These are phyloP conservation scores for Andrena dorsata DNA, from an alignment of 2,888 invertebrate genomes.

Conservation along the genomic window DNA sequence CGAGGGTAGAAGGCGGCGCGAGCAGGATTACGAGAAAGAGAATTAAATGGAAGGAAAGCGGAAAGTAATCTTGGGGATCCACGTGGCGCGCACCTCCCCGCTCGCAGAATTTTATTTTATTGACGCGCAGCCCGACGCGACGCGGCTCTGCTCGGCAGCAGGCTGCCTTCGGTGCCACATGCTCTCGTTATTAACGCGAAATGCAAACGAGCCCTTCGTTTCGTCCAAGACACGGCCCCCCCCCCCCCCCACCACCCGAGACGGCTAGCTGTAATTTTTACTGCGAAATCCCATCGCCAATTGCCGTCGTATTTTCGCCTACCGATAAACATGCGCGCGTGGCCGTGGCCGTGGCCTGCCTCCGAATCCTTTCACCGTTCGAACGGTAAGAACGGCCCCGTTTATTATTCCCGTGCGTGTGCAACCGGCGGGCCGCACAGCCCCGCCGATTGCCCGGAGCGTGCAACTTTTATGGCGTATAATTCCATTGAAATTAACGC, in stretches of 20 bases:
- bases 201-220: slow-evolving; percentile 73
- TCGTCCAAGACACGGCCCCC: slow-evolving; percentile 66
- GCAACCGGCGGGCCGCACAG: neutral
- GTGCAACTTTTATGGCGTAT: slow-evolving; percentile 20
- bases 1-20: slow-evolving; percentile 7
- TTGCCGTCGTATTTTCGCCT: slow-evolving; percentile 51
- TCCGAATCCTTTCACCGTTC: slow-evolving; percentile 16
- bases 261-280: slow-evolving; percentile 67
- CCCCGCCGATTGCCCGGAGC: slow-evolving; percentile 18
- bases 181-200: slow-evolving; percentile 73
- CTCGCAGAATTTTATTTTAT: slow-evolving; percentile 70
- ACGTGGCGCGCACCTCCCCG: slow-evolving; percentile 62
- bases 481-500: slow-evolving; percentile 39
- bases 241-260: too few species aligned
- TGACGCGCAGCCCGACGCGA: slow-evolving; percentile 56
- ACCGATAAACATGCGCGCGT: slow-evolving; percentile 29
- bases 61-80: slow-evolving; percentile 70
- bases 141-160: slow-evolving; percentile 28
- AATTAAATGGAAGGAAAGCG: slow-evolving; percentile 64
- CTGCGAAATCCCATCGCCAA: slow-evolving; percentile 61
- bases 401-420: neutral
- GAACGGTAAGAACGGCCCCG: neutral
- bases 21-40: slow-evolving; percentile 36
- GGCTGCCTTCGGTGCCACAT: slow-evolving; percentile 65
- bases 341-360: neutral